Base-by-base conservation (phyloP, 2,797 vertebrate species). In the Dryobates pubescens region DNA sequence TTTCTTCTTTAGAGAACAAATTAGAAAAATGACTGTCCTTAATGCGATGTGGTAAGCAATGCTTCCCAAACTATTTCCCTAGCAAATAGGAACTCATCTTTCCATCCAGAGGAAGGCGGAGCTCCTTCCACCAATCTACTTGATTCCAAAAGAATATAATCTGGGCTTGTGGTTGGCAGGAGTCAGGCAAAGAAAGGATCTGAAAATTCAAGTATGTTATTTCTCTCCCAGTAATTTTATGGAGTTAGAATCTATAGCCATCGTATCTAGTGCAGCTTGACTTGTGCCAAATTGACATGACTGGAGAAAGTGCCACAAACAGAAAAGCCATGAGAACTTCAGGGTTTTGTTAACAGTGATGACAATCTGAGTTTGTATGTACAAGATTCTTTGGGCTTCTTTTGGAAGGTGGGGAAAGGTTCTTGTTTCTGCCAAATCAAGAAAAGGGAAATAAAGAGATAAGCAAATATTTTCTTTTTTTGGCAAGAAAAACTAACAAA, bases 71-170 rank as follows among this genome's bases (percentile, higher is more conserved):
- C 54, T 82, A 3, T 51, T 88, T 79, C 34, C 16, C 8, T 58
- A 62, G 36, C 13, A 82, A 74, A 8, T 27, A 82, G 61, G 56
- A 93, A 17, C 49, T 76, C 18, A 27, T 41, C 92, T 93, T 95
- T 82, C 36, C 30, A 71, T 38, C 3, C 7, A 43, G 34, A 38
- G n/a, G 38, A 38, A 61, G 27, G 36, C 23, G 32, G 47, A 88
- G 29, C 49, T 41, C 53, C 53, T 90, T 92, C 17, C 36, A 62
- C 30, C 24, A 24, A 30, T 45, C 2, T 74, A 13, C 79, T 77
- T 68, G 78, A 75, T 90, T 41, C 38, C n/a, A 69, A 62, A 63
- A 51, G 49, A 20, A 6, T 82, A 3, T 72, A 6, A 76, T 65
- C 70, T 72, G 65, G 76, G 32, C 67, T 86, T 81, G 82, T 32